These are phyloP conservation scores for Microcaecilia unicolor DNA, from an alignment of 2,797 vertebrate genomes.

Conservation along the genomic window DNA sequence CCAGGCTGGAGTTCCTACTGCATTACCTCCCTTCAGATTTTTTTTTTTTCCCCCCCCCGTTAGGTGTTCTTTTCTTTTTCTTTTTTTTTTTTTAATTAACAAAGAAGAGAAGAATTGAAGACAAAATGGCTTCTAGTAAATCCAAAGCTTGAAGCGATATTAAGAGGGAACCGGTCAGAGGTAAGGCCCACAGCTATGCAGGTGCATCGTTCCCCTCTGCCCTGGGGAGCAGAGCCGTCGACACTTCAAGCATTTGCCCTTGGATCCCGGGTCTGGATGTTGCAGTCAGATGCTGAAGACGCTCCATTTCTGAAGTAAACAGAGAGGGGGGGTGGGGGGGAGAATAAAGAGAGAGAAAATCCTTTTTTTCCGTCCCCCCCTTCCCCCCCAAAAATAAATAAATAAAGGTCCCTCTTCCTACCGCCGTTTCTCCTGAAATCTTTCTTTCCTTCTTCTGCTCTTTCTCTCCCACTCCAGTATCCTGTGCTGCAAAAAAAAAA, in stretches of 20 bases:
- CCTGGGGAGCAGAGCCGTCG: slow-evolving; percentile 48
- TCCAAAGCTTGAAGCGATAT: slow-evolving; percentile 39
- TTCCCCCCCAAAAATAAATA: no score
- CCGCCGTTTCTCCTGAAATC: no score
- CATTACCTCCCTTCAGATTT: no score
- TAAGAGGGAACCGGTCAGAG: slow-evolving; percentile 55
- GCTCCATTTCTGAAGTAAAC: slow-evolving; percentile 60
- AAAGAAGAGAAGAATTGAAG: slow-evolving; percentile 45
- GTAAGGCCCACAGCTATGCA: slow-evolving; percentile 73
- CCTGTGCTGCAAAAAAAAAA: not conserved
- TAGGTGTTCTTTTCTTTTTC: no score
- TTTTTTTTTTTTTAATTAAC: slow-evolving; percentile 47
- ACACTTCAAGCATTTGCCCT: slow-evolving; percentile 65
- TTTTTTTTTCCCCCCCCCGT: no score
- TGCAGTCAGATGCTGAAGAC: slow-evolving; percentile 46
- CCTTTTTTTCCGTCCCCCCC: no score
- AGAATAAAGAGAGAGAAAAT: no score
- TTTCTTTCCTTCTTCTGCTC: no score
- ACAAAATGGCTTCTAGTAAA: slow-evolving; percentile 80
- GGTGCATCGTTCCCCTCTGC: slow-evolving; percentile 66
- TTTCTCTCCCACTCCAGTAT: no score
- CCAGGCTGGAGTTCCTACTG: no score
- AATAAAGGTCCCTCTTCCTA: no score
- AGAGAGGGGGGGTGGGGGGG: no score
- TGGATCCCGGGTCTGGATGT: slow-evolving; percentile 59